Evolutionary conservation across 2,113 vertebrate species (phyloP).

Genomic region (Ivindomyrus marchei): DNA sequence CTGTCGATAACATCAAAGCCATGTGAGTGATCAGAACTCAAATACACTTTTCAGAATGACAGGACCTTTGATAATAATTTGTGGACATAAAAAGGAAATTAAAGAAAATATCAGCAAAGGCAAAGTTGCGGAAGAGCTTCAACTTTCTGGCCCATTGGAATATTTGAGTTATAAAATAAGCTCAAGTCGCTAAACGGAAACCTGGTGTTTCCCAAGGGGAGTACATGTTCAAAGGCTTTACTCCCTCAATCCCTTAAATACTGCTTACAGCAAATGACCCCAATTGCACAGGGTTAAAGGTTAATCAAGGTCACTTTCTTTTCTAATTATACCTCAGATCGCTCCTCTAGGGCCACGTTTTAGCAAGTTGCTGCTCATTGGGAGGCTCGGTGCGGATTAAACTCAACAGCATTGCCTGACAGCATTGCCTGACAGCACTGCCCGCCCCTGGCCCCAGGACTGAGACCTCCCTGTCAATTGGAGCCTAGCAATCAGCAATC

Average conservation of each 20-base stretch:
- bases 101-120: too few species aligned
- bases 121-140: background rate
- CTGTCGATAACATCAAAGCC: background rate
- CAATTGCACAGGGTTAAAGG: slow-evolving; percentile 33
- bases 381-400: background rate
- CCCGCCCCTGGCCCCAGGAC: background rate
- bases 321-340: slow-evolving; percentile 37
- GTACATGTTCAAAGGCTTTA: background rate
- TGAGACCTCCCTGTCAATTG: background rate
- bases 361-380: background rate
- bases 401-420: background rate
- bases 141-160: background rate
- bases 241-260: background rate
- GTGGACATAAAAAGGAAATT: background rate
- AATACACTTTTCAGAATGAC: background rate
- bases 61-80: background rate
- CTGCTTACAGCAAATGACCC: slow-evolving; percentile 19
- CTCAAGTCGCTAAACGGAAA: background rate
- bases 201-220: background rate
- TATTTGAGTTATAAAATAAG: background rate
- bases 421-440: too few species aligned
- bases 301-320: slow-evolving; percentile 42
- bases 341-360: background rate
- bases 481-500: background rate
- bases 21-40: background rate